Percentiles rank a stretch among this genome's conserved stretches.
Conservation (phyloP, 2,797 vertebrate species). For the Platalea minor region DNA sequence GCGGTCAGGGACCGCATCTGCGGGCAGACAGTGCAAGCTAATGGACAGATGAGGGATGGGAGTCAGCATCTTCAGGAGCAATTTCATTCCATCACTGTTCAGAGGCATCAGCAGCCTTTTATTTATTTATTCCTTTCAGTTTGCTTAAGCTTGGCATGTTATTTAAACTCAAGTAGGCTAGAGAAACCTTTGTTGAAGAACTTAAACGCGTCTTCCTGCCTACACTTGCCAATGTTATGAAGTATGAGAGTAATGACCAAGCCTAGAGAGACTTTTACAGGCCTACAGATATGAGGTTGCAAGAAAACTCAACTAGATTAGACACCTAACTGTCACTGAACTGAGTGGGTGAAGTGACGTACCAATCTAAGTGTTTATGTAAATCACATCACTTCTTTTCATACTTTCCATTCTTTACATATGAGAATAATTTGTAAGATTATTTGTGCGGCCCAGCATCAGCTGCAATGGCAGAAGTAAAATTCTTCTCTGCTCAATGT, state of each 20-base stretch:
- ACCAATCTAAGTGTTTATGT: background rate
- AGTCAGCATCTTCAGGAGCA: background rate
- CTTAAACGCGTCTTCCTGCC: background rate
- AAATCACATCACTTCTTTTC: background rate
- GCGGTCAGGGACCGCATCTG: too few species aligned
- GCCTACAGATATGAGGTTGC: background rate
- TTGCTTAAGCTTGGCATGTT: background rate
- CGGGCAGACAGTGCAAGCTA: background rate
- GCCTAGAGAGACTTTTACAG: background rate
- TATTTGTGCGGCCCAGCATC: background rate
- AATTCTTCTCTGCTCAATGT: background rate
- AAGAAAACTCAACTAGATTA: background rate
- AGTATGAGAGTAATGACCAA: background rate
- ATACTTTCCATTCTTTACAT: background rate
- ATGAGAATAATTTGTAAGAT: background rate
- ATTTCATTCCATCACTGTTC: background rate
- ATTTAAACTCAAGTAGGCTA: background rate
- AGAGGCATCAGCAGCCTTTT: background rate
- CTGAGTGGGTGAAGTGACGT: background rate
- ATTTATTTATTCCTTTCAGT: background rate
- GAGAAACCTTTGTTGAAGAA: background rate
- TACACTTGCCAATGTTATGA: fast-evolving
- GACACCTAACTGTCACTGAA: background rate
- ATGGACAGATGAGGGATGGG: background rate
- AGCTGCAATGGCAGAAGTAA: background rate